Evolutionary conservation across 2,888 invertebrate genomes (phyloP).

Genomic region (Horisme vitalbata): DNA sequence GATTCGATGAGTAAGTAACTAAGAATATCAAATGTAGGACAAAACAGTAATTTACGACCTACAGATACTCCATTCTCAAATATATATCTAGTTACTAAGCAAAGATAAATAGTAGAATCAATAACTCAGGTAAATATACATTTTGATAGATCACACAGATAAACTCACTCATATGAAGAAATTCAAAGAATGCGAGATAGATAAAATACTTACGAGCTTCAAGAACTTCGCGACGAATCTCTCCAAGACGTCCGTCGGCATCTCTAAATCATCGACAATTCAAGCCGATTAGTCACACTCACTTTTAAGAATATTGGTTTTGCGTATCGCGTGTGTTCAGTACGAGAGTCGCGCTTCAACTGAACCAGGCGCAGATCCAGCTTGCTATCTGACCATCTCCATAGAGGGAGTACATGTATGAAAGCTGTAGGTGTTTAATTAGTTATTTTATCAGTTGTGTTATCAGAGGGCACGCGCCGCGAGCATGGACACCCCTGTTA

Average conservation of each 20-base stretch:
- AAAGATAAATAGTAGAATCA: constrained; percentile 4
- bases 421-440: constrained; percentile 32
- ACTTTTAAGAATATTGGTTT: constrained; percentile 10
- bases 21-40: no score
- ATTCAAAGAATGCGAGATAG: constrained; percentile 17
- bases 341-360: constrained; percentile 21
- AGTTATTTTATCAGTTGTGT: constrained; percentile 33
- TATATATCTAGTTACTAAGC: constrained; percentile 8
- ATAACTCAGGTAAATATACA: constrained; percentile 11
- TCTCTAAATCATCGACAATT: constrained; percentile 38
- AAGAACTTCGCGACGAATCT: constrained; percentile 54
- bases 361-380: constrained; percentile 10
- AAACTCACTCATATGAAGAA: constrained; percentile 14
- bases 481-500: constrained; percentile 21
- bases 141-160: constrained; percentile 15
- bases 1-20: no score
- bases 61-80: background rate
- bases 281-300: constrained; percentile 22
- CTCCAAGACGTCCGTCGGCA: constrained; percentile 62
- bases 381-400: constrained; percentile 10
- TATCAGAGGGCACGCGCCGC: constrained; percentile 34
- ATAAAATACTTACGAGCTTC: constrained; percentile 52
- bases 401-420: constrained; percentile 15
- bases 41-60: no score
- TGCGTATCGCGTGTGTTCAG: constrained; percentile 22